Base-by-base conservation (phyloP, 2,888 invertebrate species). In the Monopis laevigella region DNA sequence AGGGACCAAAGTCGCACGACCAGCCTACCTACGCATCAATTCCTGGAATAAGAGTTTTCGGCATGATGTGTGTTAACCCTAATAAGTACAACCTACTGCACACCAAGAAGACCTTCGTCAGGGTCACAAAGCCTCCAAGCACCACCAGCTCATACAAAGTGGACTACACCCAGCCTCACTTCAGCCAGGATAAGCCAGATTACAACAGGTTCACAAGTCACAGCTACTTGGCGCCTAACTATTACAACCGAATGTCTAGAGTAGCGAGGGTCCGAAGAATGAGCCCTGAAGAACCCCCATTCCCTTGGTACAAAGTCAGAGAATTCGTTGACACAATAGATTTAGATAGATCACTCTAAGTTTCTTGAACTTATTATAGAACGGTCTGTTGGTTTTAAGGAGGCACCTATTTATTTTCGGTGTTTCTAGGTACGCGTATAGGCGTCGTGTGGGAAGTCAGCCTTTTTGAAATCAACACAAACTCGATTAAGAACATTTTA, bases 1-100 rank as follows among this genome's bases (percentile, higher is more conserved):
- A 95, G 78, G 96, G 95, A 10, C 96, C 96, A 40, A 92, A 95
- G 88, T 92, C 92, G 7, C 96, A 96, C 64, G 93, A 94, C 63
- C 94, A 94, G 62, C 95, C 96, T 10, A 92, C 93, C 1, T 96
- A 96, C 61, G 96, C 95, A 2, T 92, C 94, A 51, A 94, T 96
- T 7, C 95, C 95, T 2, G 95, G 95, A 1, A 95, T 96, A 48
- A 84, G 94, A 49, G 95, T 96, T 0, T 96, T 93, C 59, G 96
- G 95, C 32, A 96, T 96, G 95, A 92, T 95, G 88, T 95, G 95
- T 61, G 91, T 92, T 0, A 77, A 84, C 45, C 84, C 84, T 0
- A 65, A 65, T 19, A 50, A 74, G 16, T 55, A 65, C 44, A 71
- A 68, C n/a, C n/a, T n/a, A n/a, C n/a, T n/a, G n/a, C n/a, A n/a